Evolutionary conservation across 2,797 vertebrate species (phyloP), one percentile per base, ranked within the genome.

Genomic region (Rhabdophis nuchalis): DNA sequence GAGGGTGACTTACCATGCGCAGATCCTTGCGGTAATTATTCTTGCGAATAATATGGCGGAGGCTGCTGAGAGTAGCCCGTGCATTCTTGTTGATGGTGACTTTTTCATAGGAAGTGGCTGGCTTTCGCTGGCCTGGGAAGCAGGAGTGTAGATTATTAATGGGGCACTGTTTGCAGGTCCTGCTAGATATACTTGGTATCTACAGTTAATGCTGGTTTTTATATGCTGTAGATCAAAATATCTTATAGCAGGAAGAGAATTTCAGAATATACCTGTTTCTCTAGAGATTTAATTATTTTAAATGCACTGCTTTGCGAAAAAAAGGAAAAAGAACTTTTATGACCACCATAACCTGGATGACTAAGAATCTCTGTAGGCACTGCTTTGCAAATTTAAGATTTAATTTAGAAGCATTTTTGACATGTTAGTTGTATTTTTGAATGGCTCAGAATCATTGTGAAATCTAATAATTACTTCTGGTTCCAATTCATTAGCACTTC

Each of bases 71-170:
- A 1, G 98, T 99, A 93, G 98, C 98, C 1, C 98, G 98, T 0
- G 98, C 98, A 41, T 99, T 99, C 97, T 99, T 99, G 97, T 99
- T 99, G 96, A 99, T 98, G 53, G 98, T 98, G 94, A 98, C 98
- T 95, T 98, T 98, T 93, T 98, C 98, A 0, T 98, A 99, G 0
- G 98, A 98, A 25, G 90, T 97, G 36, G 92, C 98, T 20, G 98
- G 99, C 94, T 99, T 99, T 88, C 98, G 97, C 95, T 98, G 98
- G 92, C 98, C 98, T 99, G 95, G 2, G 82, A 88, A 6, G 5
- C 12, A 13, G 60, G 64, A 12, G 57, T 4, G 41, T 54, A 82
- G 13, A 41, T 5, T 27, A 46, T 56, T 23, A 46, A 23, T 46
- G 36, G 18, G 10, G 4, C 20, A 82, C 1, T 11, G 8, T 18